Evolutionary conservation across 2,113 vertebrate genomes (phyloP), one percentile per base, ranked within the genome.

Genomic region (Entelurus aequoreus): DNA sequence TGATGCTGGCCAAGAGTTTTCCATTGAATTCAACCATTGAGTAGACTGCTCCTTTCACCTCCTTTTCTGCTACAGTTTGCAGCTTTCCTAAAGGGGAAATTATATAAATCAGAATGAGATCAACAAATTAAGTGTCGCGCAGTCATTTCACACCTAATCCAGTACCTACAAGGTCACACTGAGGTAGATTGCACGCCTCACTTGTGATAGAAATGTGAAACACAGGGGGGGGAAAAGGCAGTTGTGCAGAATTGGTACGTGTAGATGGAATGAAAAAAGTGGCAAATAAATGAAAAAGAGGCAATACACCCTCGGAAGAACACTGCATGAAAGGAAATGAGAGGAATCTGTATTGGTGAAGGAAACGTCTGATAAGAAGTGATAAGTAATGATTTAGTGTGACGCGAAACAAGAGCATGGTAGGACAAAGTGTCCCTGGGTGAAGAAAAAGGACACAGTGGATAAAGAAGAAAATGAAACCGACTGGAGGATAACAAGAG

Each of bases 11-110:
- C 71, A 99, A 83, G 11, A 99, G 92, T 88, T 99, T 99, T 53
- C 96, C 95, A 0, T 96, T 99, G 77, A 99, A 99, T 66, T 99
- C 97, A 85, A 99, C 96, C 94, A 99, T 98, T 4, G 97, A 99
- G 80, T 99, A 99, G 54, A 99, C 97, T 0, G 95, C 96, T 37
- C 97, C 97, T 63, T 99, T 99, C 51, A 99, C 97, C 75, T 99
- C 97, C 80, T 99, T 99, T 84, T 99, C 97, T 4, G 97, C 97
- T 75, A 99, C 90, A 0, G 94, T 98, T 86, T 99, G 97, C 21
- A 99, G 90, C 75, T 99, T 99, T 61, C 97, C 97, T 99, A 81
- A 36, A 81, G 4, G 56, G 72, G 50, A 36, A 12, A 69, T n/a
- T 28, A 8, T 8, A 48, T 14, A 13, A 61, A 35, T 21, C 35